These are phyloP conservation scores for Colletes collaris DNA, from an alignment of 2,888 invertebrate genomes.

Conservation along the genomic window DNA sequence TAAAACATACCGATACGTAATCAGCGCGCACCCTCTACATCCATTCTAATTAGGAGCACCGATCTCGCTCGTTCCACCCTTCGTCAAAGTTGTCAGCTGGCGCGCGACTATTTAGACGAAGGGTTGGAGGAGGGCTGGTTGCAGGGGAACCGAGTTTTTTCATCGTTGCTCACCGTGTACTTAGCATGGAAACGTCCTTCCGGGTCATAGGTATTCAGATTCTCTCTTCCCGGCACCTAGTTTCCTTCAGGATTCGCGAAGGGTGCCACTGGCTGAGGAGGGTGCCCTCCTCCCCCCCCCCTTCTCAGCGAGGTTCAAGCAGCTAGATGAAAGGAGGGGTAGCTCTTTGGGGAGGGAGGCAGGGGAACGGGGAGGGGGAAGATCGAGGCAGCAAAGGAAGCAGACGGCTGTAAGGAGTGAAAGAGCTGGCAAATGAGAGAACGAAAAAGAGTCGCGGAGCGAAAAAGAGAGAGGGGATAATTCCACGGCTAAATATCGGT, in stretches of 20 bases:
- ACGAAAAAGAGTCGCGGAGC: conserved; percentile 48
- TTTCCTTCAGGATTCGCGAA: conserved; percentile 61
- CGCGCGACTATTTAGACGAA: conserved; percentile 11
- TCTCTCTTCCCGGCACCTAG: conserved; percentile 59
- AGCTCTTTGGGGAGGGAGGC: conserved; percentile 44
- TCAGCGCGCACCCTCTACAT: conserved; percentile 28
- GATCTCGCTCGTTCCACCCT: background rate
- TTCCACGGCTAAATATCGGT: conserved; percentile 82
- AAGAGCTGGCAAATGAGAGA: conserved; percentile 50
- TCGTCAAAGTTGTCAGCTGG: background rate
- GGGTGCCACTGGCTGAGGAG: conserved; percentile 60
- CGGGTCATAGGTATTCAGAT: conserved; percentile 73
- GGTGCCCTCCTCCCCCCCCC: conserved; percentile 34
- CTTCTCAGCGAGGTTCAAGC: conserved; percentile 42
- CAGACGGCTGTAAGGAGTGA: conserved; percentile 54
- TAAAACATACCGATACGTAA: conserved; percentile 25
- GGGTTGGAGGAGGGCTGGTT: background rate
- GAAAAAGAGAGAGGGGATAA: conserved; percentile 76
- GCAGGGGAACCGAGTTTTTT: conserved; percentile 22
- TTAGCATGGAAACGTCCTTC: conserved; percentile 71
- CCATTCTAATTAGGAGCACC: conserved; percentile 38
- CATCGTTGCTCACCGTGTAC: conserved; percentile 52
- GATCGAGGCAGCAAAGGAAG: conserved; percentile 64
- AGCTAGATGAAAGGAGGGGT: conserved; percentile 45
- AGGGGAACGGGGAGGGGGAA: conserved; percentile 68